Conservation (phyloP, 2,797 vertebrate genomes). For the Syndactyla subalaris region DNA sequence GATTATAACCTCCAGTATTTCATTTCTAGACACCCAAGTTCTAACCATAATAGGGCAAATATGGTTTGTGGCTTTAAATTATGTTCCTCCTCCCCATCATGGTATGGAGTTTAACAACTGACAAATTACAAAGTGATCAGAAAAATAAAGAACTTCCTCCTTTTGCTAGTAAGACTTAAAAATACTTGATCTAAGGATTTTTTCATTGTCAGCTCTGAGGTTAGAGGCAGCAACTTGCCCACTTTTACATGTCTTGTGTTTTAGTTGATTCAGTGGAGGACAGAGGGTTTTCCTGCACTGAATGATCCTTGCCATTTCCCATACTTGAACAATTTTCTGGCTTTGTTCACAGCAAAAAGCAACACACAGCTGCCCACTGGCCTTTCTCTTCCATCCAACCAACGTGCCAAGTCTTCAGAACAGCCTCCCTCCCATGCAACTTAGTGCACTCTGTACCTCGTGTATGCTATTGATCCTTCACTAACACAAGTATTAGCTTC, state of each 20-base stretch:
- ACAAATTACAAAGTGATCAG: background rate
- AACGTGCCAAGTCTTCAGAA: background rate
- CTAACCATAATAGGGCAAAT: background rate
- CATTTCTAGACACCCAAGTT: background rate
- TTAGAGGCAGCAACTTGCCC: background rate
- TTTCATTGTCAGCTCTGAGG: background rate
- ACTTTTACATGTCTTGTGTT: background rate
- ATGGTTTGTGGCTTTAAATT: background rate
- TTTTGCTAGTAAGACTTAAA: background rate
- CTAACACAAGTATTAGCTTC: background rate
- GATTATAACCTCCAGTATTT: background rate
- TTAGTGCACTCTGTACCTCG: background rate
- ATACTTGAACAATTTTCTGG: background rate
- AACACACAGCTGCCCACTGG: fast-evolving
- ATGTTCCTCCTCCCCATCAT: background rate
- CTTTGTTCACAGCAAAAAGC: background rate
- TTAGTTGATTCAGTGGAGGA: background rate
- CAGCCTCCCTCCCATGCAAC: background rate
- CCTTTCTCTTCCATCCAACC: background rate
- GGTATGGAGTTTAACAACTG: background rate
- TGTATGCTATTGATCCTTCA: background rate
- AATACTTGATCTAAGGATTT: background rate
- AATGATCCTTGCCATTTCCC: background rate
- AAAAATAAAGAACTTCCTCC: background rate
- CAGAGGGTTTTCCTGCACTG: background rate